These are phyloP conservation scores for Scolopax mira DNA, from an alignment of 2,113 vertebrate species.

Conservation along the genomic window DNA sequence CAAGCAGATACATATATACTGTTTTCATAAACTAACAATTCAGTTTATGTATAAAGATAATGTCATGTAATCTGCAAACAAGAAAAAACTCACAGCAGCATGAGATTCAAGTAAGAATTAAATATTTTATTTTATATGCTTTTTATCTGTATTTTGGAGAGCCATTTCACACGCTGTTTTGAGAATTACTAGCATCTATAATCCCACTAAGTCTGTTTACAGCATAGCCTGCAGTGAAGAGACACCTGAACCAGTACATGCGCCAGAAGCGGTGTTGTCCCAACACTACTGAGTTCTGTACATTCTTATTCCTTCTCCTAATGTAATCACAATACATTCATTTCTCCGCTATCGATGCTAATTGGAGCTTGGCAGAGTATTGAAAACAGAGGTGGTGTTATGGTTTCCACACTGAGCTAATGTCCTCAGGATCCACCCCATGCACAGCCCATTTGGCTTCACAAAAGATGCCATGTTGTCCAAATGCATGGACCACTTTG, in stretches of 20 bases:
- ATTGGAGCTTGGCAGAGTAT: neutral
- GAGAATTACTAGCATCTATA: neutral
- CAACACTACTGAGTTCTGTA: neutral
- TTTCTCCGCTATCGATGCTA: neutral
- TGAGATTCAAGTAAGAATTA: neutral
- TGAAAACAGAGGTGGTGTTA: neutral
- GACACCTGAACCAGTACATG: neutral
- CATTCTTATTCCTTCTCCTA: neutral
- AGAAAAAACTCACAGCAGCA: neutral
- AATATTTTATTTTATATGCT: neutral
- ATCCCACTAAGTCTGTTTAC: neutral
- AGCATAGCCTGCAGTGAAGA: neutral
- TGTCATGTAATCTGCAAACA: neutral
- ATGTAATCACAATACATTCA: neutral
- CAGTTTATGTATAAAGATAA: neutral
- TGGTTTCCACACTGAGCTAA: neutral
- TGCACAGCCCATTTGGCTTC: neutral
- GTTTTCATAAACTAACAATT: neutral
- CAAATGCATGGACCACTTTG: neutral
- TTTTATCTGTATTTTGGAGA: neutral
- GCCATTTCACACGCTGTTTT: neutral
- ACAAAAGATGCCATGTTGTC: neutral
- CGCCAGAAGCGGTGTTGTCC: neutral
- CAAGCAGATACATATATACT: neutral
- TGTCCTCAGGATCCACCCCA: neutral